These are phyloP conservation scores for Branchinecta lindahli DNA, from an alignment of 1,140 invertebrate species.

Conservation along the genomic window DNA sequence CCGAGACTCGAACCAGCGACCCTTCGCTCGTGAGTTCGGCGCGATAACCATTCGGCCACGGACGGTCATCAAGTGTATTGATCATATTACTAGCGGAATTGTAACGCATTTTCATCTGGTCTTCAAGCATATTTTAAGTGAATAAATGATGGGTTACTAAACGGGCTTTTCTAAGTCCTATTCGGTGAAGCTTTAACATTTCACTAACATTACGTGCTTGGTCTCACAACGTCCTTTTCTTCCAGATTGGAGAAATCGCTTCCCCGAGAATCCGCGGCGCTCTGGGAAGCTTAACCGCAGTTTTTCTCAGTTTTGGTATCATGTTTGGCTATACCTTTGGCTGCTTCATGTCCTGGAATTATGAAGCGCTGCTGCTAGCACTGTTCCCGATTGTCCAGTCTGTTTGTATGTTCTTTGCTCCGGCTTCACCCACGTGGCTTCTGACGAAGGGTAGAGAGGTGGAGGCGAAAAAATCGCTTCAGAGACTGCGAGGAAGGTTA, in stretches of 20 bases:
- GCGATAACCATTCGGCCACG: too few species aligned
- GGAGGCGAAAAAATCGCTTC: conserved; percentile 51
- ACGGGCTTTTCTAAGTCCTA: too few species aligned
- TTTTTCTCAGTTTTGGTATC: conserved; percentile 39
- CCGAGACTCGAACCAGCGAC: too few species aligned
- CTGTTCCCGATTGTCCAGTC: conserved; percentile 44
- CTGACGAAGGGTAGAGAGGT: conserved; percentile 41
- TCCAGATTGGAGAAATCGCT: neutral
- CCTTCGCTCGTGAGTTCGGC: too few species aligned
- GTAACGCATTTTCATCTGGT: too few species aligned
- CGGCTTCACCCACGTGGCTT: conserved; percentile 42
- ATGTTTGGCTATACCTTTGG: conserved; percentile 57
- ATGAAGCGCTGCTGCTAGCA: conserved; percentile 45
- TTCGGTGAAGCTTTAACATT: too few species aligned
- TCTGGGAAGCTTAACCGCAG: neutral
- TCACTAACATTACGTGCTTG: too few species aligned
- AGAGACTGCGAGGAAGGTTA: conserved; percentile 51
- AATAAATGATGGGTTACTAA: too few species aligned
- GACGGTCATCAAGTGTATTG: too few species aligned
- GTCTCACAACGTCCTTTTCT: too few species aligned
- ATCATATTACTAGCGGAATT: too few species aligned
- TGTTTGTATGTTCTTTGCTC: conserved; percentile 35
- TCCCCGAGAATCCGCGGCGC: neutral
- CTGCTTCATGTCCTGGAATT: conserved; percentile 47
- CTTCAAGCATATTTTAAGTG: too few species aligned